Conservation (phyloP, 1,140 invertebrate genomes). For the Paralvinella palmiformis region DNA sequence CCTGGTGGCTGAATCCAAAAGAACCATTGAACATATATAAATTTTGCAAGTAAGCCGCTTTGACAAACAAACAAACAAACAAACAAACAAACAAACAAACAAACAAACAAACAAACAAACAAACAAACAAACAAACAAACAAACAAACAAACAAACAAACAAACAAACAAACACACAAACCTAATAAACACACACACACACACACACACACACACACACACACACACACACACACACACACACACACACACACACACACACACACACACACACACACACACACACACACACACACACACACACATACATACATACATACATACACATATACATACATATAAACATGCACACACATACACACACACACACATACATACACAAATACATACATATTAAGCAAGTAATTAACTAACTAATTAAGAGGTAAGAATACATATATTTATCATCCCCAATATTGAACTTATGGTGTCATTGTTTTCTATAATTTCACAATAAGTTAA, state of each 20-base stretch:
- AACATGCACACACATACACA: not conserved
- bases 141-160: not conserved
- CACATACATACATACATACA: not conserved
- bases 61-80: too few species aligned
- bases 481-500: too few species aligned
- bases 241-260: not conserved
- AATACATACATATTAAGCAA: not conserved
- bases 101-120: not conserved
- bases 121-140: not conserved
- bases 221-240: not conserved
- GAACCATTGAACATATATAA: too few species aligned
- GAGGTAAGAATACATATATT: too few species aligned
- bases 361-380: not conserved
- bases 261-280: not conserved
- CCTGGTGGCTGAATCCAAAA: too few species aligned
- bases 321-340: not conserved
- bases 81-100: not conserved
- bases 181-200: not conserved
- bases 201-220: constrained; percentile 1
- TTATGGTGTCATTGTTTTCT: too few species aligned
- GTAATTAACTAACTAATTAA: not conserved
- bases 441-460: too few species aligned
- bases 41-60: too few species aligned
- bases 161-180: not conserved
- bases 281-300: not conserved